Evolutionary conservation across 2,888 invertebrate species (phyloP).

Genomic region (Sycophila texana): DNA sequence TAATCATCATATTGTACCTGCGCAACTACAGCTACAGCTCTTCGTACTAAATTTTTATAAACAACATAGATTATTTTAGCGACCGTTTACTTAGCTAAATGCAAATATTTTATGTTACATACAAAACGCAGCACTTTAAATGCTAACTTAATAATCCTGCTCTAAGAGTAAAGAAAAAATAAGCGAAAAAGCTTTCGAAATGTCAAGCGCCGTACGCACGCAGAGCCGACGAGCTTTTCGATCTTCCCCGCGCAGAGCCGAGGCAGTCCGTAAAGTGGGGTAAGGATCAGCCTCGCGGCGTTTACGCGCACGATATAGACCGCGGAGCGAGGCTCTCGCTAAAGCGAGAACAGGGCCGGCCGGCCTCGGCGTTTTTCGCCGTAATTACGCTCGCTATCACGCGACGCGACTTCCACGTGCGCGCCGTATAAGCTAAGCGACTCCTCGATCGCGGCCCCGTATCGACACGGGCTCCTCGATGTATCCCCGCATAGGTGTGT

Average conservation of each 20-base stretch:
- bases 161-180: not conserved
- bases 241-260: not conserved
- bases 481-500: not conserved
- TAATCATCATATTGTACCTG: too few species aligned
- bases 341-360: conserved; percentile 68
- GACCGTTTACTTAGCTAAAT: too few species aligned
- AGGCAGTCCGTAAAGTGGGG: conserved; percentile 56
- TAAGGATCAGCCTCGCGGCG: conserved; percentile 63
- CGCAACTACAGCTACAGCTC: too few species aligned
- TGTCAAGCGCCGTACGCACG: not conserved
- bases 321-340: conserved; percentile 56
- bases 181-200: not conserved
- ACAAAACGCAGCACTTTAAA: too few species aligned
- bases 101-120: too few species aligned
- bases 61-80: too few species aligned
- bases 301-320: conserved; percentile 67
- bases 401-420: conserved; percentile 24
- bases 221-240: not conserved
- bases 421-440: too few species aligned
- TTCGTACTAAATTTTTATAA: too few species aligned
- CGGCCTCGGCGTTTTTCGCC: conserved; percentile 42
- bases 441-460: not conserved
- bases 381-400: conserved; percentile 39
- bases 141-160: not conserved
- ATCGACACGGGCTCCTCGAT: not conserved